These are phyloP conservation scores for Palythoa grandis DNA, from an alignment of 92 coral and sea anemone species.

Conservation along the genomic window DNA sequence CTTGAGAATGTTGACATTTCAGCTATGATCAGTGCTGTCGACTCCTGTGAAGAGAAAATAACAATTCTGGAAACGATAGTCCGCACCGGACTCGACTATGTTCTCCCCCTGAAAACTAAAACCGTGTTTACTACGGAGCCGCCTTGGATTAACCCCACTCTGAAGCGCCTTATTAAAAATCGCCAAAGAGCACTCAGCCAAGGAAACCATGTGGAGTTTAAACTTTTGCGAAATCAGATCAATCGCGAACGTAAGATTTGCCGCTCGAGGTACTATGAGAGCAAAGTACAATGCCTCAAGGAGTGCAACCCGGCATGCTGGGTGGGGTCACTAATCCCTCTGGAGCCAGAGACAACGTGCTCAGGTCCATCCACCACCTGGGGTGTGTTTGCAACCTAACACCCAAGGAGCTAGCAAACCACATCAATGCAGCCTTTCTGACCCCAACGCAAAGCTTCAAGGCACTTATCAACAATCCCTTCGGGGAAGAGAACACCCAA, in stretches of 20 bases:
- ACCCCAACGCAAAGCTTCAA: not conserved
- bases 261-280: not conserved
- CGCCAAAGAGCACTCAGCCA: not conserved
- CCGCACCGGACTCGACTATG: not conserved
- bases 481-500: not conserved
- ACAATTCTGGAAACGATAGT: not conserved
- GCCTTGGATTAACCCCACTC: not conserved
- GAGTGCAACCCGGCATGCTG: conserved; percentile 49
- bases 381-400: conserved; percentile 6
- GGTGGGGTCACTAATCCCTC: not conserved
- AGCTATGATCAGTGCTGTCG: not conserved
- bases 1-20: not conserved
- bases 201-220: not conserved
- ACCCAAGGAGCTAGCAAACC: conserved; percentile 3
- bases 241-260: too few species aligned
- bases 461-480: not conserved
- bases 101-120: not conserved
- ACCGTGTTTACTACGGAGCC: not conserved
- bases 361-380: conserved; percentile 16
- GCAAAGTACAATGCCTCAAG: conserved; percentile 7
- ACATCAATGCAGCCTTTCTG: not conserved
- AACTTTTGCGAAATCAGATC: not conserved
- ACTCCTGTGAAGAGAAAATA: not conserved
- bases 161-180: not conserved
- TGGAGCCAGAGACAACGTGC: conserved; percentile 13